Conservation (phyloP, 2,113 vertebrate species). For the Colinus virginianus region DNA sequence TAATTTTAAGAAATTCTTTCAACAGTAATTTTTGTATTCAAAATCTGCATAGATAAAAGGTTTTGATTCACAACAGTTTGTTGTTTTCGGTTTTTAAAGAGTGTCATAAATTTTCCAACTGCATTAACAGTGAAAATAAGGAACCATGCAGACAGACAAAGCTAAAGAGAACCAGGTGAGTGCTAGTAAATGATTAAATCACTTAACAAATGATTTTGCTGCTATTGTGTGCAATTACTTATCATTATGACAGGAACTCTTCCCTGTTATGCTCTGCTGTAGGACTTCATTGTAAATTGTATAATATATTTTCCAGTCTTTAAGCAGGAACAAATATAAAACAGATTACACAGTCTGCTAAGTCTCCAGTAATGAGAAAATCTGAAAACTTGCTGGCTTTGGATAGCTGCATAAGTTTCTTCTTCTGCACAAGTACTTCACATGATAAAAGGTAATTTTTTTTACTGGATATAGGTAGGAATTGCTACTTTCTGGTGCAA, state of each 20-base stretch:
- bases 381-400: not conserved
- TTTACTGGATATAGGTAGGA: not conserved
- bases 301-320: not conserved
- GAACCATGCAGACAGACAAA: not conserved
- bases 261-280: not conserved
- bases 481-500: not conserved
- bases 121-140: not conserved
- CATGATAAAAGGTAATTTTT: rapidly evolving
- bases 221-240: not conserved
- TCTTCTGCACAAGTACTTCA: rapidly evolving
- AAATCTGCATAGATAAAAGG: not conserved
- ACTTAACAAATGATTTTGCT: not conserved
- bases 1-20: not conserved
- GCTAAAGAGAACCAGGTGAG: rapidly evolving
- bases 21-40: not conserved
- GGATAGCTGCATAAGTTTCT: not conserved
- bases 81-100: not conserved
- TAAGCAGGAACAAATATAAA: not conserved
- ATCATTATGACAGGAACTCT: not conserved
- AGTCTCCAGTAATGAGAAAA: not conserved
- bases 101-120: not conserved
- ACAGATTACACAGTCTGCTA: not conserved
- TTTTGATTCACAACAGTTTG: not conserved
- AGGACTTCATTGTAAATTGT: not conserved
- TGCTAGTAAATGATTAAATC: conserved; percentile 32